A percentile compares a stretch with the other conserved stretches of the same genome.
Conservation (phyloP, 2,113 vertebrate species). For the Ivindomyrus marchei region DNA sequence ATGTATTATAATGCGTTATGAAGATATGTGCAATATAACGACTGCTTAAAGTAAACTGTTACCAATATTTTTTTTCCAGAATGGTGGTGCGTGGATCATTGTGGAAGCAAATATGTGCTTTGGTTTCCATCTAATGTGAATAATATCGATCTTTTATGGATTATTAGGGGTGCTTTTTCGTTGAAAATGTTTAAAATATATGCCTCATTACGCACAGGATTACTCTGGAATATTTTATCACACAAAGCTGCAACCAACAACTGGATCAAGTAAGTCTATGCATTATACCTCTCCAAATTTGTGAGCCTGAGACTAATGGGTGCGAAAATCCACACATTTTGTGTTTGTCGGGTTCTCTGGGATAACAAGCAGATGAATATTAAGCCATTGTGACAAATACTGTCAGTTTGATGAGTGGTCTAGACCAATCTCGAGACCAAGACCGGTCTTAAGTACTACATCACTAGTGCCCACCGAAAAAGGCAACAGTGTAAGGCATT, state of each 20-base stretch:
- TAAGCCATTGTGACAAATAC: background rate
- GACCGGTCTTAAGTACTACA: background rate
- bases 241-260: background rate
- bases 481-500: background rate
- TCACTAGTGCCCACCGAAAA: background rate
- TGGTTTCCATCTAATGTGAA: background rate
- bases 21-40: background rate
- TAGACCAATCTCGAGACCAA: too few relatives aligned
- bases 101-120: background rate
- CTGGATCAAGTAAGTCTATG: background rate
- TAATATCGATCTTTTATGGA: background rate
- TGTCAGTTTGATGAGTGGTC: background rate
- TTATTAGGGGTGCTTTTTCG: background rate
- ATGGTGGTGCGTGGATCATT: background rate
- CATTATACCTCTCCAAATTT: background rate
- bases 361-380: background rate
- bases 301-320: background rate
- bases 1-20: background rate
- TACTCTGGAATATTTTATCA: background rate
- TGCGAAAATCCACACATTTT: background rate
- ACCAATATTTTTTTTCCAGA: background rate
- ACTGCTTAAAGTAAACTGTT: background rate
- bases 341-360: background rate
- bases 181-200: background rate
- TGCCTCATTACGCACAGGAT: background rate